Base-by-base conservation (phyloP, 2,113 vertebrate species). In the Semicossyphus pulcher region DNA sequence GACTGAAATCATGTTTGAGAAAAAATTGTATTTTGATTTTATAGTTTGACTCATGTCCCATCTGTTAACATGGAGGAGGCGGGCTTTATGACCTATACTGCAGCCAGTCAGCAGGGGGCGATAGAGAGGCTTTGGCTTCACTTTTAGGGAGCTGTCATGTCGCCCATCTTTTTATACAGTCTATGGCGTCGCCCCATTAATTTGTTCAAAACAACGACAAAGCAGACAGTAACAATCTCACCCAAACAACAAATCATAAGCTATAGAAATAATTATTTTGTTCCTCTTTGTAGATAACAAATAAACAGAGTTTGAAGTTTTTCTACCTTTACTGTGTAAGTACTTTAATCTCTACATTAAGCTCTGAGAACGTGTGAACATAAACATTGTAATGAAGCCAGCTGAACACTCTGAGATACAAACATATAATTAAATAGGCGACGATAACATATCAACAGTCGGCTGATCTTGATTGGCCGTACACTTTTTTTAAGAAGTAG, bases 351-450 rank as follows among this genome's bases (percentile, higher is more conserved):
- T 66, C 28, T 36, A 21, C 52, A 48, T n/a, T 20, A 25, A 61
- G 48, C 28, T 25, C 28, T 21, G 44, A 14, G 2, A 42, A 26
- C 29, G 29, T 58, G 44, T 29, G n/a, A 47, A 64, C 25, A 72
- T 29, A 47, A 71, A 68, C 44, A 58, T 56, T 57, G 34, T 39
- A 53, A 54, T 44, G 62, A 45, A 72, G 56, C 39, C 61, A 71
- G 68, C 23, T 31, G 20, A 68, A 82, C 12, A 62, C 31, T 60
- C 26, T 6, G 20, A 71, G n/a, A 76, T n/a, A 39, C 32, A 42
- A 18, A 66, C 5, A n/a, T 45, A 29, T 21, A 44, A 72, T 62
- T 62, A 58, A 81, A 78, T 18, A 60, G 28, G 7, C 51, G 42
- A 47, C 10, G 14, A 59, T 54, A 47, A 61, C 18, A 63, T 71